phyloP scores from a whole-genome alignment of 2,888 invertebrate genomes.

The Drosophila borborema region DNA sequence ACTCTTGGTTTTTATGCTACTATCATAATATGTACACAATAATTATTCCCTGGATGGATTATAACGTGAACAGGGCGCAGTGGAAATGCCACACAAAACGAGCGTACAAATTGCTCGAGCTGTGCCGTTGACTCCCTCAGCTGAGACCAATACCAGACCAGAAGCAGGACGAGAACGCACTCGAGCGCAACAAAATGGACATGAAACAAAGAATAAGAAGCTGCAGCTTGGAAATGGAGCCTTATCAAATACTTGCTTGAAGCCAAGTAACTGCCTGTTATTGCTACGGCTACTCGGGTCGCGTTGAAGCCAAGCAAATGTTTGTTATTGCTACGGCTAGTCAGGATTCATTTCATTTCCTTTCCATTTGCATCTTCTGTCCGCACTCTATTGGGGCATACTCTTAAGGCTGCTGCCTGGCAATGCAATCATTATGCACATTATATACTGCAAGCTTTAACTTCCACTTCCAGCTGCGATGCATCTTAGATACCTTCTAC shows the following conservation, averaged over 20 bases:
- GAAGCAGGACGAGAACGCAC: conserved; percentile 28
- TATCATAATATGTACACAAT: conserved; percentile 81
- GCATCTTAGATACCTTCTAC: too few relatives aligned
- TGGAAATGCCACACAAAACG: conserved; percentile 45
- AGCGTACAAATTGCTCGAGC: conserved; percentile 59
- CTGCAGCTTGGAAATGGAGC: conserved; percentile 38
- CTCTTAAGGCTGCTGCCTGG: conserved; percentile 11
- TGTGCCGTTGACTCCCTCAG: conserved; percentile 58
- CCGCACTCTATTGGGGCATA: neutral
- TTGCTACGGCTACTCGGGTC: neutral
- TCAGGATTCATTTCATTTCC: neutral
- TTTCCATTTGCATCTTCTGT: neutral
- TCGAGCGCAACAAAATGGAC: conserved; percentile 58
- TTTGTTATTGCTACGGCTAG: conserved; percentile 1
- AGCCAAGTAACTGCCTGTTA: conserved; percentile 31
- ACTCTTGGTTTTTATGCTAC: conserved; percentile 65
- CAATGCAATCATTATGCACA: neutral
- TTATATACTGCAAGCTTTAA: conserved; percentile 30
- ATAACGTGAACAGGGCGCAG: conserved; percentile 68
- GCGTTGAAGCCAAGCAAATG: conserved; percentile 33
- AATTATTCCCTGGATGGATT: conserved; percentile 80
- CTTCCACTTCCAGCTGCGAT: conserved; percentile 47
- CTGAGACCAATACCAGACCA: conserved; percentile 17
- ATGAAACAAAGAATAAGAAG: conserved; percentile 46
- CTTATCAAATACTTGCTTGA: conserved; percentile 46